Conservation (phyloP, 2,113 vertebrate species). For the Odontesthes bonariensis region DNA sequence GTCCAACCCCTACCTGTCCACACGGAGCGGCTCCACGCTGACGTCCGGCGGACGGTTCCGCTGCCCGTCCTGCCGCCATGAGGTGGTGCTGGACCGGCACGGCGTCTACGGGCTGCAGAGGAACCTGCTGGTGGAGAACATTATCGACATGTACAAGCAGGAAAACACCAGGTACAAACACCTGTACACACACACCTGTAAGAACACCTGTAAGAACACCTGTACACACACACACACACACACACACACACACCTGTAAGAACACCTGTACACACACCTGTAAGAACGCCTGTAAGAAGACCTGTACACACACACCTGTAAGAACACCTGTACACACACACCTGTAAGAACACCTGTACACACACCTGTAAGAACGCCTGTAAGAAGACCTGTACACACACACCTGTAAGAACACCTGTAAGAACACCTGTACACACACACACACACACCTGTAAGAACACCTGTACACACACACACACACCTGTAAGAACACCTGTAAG, state of each 20-base stretch:
- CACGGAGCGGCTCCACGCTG: constrained; percentile 88
- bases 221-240: no score
- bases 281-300: neutral
- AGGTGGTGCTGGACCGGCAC: constrained; percentile 94
- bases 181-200: neutral
- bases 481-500: neutral
- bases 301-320: neutral
- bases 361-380: neutral
- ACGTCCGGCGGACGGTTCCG: constrained; percentile 93
- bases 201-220: neutral
- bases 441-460: neutral
- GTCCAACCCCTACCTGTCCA: constrained; percentile 93
- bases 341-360: neutral
- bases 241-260: no score
- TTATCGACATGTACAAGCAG: constrained; percentile 98
- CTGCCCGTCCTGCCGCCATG: constrained; percentile 94
- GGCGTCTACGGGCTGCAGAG: constrained; percentile 96
- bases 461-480: neutral
- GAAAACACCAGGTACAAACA: constrained; percentile 88
- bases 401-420: neutral
- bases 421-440: neutral
- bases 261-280: neutral
- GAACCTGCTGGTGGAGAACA: constrained; percentile 97
- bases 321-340: no score
- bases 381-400: neutral